A percentile compares a stretch with the other conserved stretches of the same genome.
These are phyloP conservation scores for Eurytoma californica DNA, from an alignment of 2,888 invertebrate genomes.

Conservation along the genomic window DNA sequence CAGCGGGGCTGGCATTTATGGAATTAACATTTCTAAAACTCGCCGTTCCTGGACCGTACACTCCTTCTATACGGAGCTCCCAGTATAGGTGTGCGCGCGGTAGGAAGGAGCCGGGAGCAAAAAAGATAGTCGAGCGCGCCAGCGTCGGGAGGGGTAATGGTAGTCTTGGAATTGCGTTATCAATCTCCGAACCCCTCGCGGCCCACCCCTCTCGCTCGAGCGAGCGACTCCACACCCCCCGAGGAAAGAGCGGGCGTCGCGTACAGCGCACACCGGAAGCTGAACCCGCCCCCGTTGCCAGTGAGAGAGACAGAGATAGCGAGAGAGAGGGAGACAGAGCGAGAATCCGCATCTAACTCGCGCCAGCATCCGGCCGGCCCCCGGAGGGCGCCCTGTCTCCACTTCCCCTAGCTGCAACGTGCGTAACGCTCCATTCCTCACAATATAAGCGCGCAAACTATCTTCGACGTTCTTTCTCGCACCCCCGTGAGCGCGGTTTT, in stretches of 20 bases:
- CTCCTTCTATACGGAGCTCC: constrained; percentile 18
- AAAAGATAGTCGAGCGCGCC: constrained; percentile 70
- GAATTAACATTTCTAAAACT: constrained; percentile 75
- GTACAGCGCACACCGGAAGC: constrained; percentile 59
- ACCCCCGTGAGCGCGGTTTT: neutral
- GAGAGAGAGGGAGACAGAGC: constrained; percentile 51
- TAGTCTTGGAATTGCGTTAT: constrained; percentile 75
- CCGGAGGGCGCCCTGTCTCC: constrained; percentile 62
- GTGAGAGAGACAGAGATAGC: constrained; percentile 23
- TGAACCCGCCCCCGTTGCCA: constrained; percentile 59
- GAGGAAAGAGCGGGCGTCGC: constrained; percentile 30
- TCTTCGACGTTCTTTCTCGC: constrained; percentile 51
- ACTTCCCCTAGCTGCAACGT: constrained; percentile 57
- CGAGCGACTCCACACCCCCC: constrained; percentile 75
- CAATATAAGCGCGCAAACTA: constrained; percentile 52
- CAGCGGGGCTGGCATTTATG: constrained; percentile 71
- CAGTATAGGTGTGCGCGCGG: constrained; percentile 37
- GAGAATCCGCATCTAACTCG: constrained; percentile 68
- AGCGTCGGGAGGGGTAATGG: constrained; percentile 70
- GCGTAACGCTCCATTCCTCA: constrained; percentile 63
- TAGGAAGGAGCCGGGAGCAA: constrained; percentile 62
- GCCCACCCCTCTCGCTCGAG: constrained; percentile 61
- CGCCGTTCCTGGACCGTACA: constrained; percentile 65
- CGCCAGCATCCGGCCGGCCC: constrained; percentile 58
- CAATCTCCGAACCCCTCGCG: constrained; percentile 72